phyloP scores from a whole-genome alignment of 2,797 vertebrate genomes.

The Pelobates cultripes region DNA sequence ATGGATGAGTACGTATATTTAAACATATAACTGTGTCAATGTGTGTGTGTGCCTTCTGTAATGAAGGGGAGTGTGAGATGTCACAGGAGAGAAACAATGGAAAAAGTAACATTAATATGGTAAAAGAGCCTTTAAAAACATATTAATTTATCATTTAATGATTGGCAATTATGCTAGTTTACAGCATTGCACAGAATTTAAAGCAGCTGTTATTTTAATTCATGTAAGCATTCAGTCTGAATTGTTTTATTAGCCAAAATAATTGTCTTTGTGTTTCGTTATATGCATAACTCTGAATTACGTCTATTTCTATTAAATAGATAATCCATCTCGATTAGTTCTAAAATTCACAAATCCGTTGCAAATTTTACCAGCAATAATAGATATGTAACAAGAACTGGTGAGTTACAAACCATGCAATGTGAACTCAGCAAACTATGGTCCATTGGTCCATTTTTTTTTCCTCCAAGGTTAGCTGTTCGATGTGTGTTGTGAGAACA shows the following conservation, averaged over 20 bases:
- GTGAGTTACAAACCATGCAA: not conserved
- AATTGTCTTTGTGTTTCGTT: not conserved
- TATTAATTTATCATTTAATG: no score
- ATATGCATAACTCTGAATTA: not conserved
- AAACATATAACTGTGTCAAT: no score
- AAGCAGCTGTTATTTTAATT: no score
- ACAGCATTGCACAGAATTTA: no score
- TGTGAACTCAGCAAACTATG: not conserved
- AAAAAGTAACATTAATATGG: no score
- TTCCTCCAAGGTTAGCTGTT: not conserved
- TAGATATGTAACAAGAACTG: not conserved
- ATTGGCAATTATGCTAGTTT: no score
- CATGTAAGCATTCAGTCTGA: not conserved
- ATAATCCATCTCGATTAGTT: slow-evolving; percentile 1
- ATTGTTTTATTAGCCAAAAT: not conserved
- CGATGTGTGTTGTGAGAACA: slow-evolving; percentile 2
- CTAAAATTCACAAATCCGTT: not conserved
- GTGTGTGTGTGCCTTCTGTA: no score
- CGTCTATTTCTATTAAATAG: not conserved
- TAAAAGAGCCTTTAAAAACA: no score
- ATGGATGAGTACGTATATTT: no score
- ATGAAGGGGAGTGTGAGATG: no score
- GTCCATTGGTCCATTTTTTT: not conserved
- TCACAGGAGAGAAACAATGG: no score
- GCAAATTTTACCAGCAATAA: not conserved